phyloP scores from a whole-genome alignment of 2,888 invertebrate genomes.

The Xylota segnis region DNA sequence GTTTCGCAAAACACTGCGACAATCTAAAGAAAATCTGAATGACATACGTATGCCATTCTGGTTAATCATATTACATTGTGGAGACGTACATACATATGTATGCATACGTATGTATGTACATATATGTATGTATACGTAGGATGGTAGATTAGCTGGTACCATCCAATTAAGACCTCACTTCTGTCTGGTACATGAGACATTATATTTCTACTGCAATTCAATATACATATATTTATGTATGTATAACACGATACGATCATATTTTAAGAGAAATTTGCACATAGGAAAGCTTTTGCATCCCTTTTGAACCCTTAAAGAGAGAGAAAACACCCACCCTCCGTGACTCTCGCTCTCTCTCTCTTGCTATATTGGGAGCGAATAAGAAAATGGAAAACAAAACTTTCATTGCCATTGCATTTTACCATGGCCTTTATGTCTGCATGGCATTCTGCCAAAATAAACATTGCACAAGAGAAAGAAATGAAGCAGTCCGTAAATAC shows the following conservation, averaged over 20 bases:
- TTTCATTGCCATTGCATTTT: conserved; percentile 75
- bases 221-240: too few relatives aligned
- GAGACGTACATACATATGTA: background rate
- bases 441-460: conserved; percentile 71
- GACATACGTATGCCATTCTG: background rate
- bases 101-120: background rate
- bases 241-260: background rate
- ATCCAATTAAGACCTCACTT: conserved; percentile 17
- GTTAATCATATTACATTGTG: conserved; percentile 16
- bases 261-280: conserved; percentile 22
- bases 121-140: conserved; percentile 1
- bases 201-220: background rate
- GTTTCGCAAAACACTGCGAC: background rate
- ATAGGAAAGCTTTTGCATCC: conserved; percentile 30
- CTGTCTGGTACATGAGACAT: conserved; percentile 10
- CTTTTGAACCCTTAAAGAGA: conserved; percentile 26
- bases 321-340: conserved; percentile 10
- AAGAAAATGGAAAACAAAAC: conserved; percentile 24
- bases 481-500: too few relatives aligned
- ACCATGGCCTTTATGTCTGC: conserved; percentile 74
- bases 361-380: conserved; percentile 4
- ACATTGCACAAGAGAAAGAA: conserved; percentile 43
- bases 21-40: conserved; percentile 1
- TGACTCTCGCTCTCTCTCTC: background rate
- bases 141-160: conserved; percentile 36